A percentile compares a stretch with the other conserved stretches of the same genome.
These are phyloP conservation scores for Eutolmus rufibarbis DNA, from an alignment of 2,888 invertebrate genomes.

Conservation along the genomic window DNA sequence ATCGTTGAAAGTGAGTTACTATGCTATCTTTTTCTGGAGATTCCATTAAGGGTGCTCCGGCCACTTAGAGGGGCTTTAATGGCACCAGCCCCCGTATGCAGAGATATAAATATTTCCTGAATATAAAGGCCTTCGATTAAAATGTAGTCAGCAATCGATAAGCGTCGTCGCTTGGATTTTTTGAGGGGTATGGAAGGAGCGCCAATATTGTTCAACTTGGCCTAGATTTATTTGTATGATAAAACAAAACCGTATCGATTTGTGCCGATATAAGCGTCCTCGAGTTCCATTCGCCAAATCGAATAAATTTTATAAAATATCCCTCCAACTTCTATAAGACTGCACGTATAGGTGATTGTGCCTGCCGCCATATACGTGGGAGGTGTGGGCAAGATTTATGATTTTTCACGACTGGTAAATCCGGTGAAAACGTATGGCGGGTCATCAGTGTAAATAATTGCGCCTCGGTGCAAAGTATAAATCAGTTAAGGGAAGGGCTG, in stretches of 20 bases:
- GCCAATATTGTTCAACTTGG: background rate
- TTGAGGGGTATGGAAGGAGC: background rate
- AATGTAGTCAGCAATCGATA: background rate
- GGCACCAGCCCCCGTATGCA: background rate
- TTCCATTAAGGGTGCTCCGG: background rate
- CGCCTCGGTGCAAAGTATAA: conserved; percentile 2
- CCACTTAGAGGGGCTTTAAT: background rate
- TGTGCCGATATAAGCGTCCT: background rate
- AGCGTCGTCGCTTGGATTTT: background rate
- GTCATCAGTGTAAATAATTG: conserved; percentile 8
- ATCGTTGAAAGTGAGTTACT: background rate
- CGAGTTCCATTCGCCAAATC: background rate
- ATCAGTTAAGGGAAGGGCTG: background rate
- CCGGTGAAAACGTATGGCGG: background rate
- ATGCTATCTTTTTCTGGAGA: background rate
- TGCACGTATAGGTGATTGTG: background rate
- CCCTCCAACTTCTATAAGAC: background rate
- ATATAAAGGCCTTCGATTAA: background rate
- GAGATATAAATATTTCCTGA: background rate
- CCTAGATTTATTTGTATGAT: background rate
- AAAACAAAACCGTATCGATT: background rate
- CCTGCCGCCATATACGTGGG: background rate
- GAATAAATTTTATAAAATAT: background rate
- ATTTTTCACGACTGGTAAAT: conserved; percentile 3
- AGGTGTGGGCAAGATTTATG: background rate